Evolutionary conservation across 2,113 vertebrate genomes (phyloP), one percentile per base, ranked within the genome.

Genomic region (Phaethornis superciliosus): DNA sequence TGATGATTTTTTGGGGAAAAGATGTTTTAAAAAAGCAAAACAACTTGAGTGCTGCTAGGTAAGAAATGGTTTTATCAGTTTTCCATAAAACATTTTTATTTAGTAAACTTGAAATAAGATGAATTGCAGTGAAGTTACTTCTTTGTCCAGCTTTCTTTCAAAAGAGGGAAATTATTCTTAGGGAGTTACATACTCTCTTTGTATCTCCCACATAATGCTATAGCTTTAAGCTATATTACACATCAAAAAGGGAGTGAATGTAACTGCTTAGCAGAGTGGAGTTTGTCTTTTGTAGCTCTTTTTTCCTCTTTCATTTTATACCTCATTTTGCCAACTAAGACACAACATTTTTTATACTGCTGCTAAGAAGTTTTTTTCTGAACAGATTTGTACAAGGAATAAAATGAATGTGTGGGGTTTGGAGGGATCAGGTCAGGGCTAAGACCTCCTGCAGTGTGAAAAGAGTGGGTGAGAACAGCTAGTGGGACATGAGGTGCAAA

Each of bases 51-150:
- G 55, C 35, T 81, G 62, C 44, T 47, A 80, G 64, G 89, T 91
- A 91, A 81, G 37, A 79, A 94, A 78, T 85, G 27, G 15, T n/a
- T 90, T 96, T 93, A 90, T 89, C 76, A 37, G 12, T 91, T 94
- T 96, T 86, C 35, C 21, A 10, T 82, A 80, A 35, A 91, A 52
- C 22, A 42, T 23, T 93, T 95, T 51, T 84, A 27, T 93, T 85
- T 94, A 77, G 69, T 86, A 93, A 89, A 91, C 68, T 70, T 93
- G 71, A 91, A 89, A 63, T 60, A 67, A 77, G 84, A 70, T 59
- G 28, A 95, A 82, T 63, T 67, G 44, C 35, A 47, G 23, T 47
- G 26, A 96, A 93, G 60, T 85, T 92, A 46, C 47, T 90, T 19
- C 5, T 72, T 60, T 89, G 80, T 52, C 20, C 42, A 78, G 35